Percentiles rank a stretch among this genome's conserved stretches.
These are phyloP conservation scores for Corythornis vintsioides DNA, from an alignment of 2,113 vertebrate species.

Conservation along the genomic window DNA sequence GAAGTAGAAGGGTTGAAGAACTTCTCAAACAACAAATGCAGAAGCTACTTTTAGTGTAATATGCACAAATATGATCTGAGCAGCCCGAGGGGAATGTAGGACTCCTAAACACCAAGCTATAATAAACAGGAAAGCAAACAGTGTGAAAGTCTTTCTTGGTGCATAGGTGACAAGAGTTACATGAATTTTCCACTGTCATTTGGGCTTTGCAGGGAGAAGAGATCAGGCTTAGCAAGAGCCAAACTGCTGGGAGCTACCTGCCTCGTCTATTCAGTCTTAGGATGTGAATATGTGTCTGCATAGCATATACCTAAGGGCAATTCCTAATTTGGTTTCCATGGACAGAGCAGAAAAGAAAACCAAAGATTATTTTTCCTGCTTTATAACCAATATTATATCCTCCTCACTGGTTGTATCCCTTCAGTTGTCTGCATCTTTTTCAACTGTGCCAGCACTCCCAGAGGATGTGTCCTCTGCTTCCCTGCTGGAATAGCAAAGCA, in stretches of 20 bases:
- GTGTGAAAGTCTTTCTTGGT: too few relatives aligned
- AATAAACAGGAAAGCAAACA: not conserved
- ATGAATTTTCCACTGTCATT: not conserved
- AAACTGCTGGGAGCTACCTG: not conserved
- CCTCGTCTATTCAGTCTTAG: not conserved
- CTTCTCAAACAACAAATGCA: rapidly evolving
- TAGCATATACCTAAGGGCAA: not conserved
- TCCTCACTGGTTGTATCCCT: not conserved
- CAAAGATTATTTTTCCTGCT: not conserved
- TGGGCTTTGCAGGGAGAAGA: not conserved
- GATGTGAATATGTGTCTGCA: rapidly evolving
- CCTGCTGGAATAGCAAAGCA: not conserved
- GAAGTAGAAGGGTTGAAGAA: not conserved
- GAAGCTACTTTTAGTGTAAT: not conserved
- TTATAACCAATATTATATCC: not conserved
- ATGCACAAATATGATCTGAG: not conserved
- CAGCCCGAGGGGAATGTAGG: not conserved
- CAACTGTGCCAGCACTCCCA: rapidly evolving
- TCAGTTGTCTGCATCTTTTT: rapidly evolving
- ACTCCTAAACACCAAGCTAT: not conserved
- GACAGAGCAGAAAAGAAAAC: not conserved
- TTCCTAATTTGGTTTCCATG: not conserved
- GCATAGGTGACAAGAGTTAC: not conserved
- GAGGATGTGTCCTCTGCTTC: not conserved
- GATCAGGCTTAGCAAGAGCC: not conserved